Percentiles rank a stretch among this genome's conserved stretches.
phyloP scores from a whole-genome alignment of 2,113 vertebrate genomes.

The Scatophagus argus region DNA sequence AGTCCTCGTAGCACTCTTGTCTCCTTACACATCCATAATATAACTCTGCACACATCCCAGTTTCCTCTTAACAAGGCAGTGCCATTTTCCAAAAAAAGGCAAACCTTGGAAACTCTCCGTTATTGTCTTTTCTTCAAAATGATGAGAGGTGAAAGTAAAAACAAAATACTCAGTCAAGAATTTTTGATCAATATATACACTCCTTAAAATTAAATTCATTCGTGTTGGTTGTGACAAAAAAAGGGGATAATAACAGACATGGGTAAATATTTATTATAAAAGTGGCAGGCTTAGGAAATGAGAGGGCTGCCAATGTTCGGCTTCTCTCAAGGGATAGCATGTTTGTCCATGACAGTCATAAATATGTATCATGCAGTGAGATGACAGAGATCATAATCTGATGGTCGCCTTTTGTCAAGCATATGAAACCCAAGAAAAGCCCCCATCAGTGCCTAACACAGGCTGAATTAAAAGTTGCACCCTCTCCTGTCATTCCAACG shows the following conservation, averaged over 20 bases:
- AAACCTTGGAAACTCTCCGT: slow-evolving; percentile 1
- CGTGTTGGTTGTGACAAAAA: slow-evolving; percentile 65
- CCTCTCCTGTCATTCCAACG: slow-evolving; percentile 32
- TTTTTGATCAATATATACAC: slow-evolving; percentile 44
- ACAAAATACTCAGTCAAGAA: slow-evolving; percentile 14
- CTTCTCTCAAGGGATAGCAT: slow-evolving; percentile 39
- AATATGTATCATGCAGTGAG: slow-evolving; percentile 75
- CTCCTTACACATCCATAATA: slow-evolving; percentile 75
- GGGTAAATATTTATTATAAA: slow-evolving; percentile 63
- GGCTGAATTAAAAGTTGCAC: slow-evolving; percentile 59
- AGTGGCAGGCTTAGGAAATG: slow-evolving; percentile 73
- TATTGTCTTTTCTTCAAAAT: slow-evolving; percentile 16
- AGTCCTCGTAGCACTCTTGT: slow-evolving; percentile 59
- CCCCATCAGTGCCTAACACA: slow-evolving; percentile 5
- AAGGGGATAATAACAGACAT: slow-evolving; percentile 67
- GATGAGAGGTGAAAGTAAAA: background rate
- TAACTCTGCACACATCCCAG: slow-evolving; percentile 57
- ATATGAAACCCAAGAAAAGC: slow-evolving; percentile 50
- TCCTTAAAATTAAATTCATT: slow-evolving; percentile 65
- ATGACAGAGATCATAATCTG: slow-evolving; percentile 72
- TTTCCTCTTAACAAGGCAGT: slow-evolving; percentile 61
- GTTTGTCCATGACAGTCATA: slow-evolving; percentile 72
- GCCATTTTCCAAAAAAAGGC: slow-evolving; percentile 29
- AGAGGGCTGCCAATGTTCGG: slow-evolving; percentile 55
- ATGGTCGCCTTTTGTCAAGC: slow-evolving; percentile 54